Conservation (phyloP, 2,888 invertebrate species). For the Ischnura elegans region DNA sequence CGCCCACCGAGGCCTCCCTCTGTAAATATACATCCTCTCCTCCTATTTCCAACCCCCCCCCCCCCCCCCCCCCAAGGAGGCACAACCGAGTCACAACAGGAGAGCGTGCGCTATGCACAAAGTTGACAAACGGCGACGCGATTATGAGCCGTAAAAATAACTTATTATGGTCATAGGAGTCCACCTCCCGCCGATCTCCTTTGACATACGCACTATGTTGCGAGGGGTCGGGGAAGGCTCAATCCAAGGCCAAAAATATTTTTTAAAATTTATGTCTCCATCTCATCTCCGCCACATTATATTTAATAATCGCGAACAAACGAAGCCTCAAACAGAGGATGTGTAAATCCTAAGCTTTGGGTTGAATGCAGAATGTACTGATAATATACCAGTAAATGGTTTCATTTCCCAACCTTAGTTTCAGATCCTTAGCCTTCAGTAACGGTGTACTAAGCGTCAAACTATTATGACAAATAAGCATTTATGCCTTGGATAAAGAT, state of each 20-base stretch:
- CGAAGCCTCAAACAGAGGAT: no score
- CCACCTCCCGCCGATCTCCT: not conserved
- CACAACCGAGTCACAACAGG: conserved; percentile 11
- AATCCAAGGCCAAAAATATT: not conserved
- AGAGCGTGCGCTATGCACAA: not conserved
- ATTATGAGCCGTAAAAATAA: conserved; percentile 22
- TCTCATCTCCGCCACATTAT: not conserved
- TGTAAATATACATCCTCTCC: not conserved
- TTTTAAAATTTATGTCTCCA: not conserved
- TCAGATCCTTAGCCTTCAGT: no score
- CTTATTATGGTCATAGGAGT: not conserved
- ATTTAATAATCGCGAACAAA: not conserved
- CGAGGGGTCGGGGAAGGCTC: not conserved
- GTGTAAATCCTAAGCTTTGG: no score
- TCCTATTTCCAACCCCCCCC: not conserved
- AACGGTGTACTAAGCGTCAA: no score
- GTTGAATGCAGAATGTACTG: no score
- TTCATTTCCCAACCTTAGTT: no score
- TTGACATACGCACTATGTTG: not conserved
- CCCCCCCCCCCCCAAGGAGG: not conserved
- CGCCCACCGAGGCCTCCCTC: conserved; percentile 28
- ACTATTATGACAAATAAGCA: no score
- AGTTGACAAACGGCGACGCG: not conserved
- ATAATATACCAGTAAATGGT: no score
- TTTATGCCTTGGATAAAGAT: no score